Conservation (phyloP, 2,888 invertebrate species). For the Epicampocera succincta region DNA sequence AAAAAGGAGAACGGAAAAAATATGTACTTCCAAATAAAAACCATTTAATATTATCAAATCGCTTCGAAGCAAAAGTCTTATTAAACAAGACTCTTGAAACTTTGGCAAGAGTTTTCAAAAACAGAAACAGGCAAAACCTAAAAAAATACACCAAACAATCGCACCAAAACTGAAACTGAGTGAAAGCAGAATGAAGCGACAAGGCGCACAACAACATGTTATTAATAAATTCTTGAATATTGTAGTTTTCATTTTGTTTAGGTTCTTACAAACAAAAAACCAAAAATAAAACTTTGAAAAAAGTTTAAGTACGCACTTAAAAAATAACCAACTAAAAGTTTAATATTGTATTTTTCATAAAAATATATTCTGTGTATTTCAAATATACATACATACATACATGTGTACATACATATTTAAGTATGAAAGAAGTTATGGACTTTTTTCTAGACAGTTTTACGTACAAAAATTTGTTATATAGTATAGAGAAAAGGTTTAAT, state of each 20-base stretch:
- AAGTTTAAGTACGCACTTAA: conserved; percentile 5
- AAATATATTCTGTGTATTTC: not conserved
- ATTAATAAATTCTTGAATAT: conserved; percentile 25
- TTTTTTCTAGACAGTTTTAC: not conserved
- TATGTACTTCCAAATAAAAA: no score
- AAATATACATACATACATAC: no score
- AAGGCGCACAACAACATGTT: conserved; percentile 28
- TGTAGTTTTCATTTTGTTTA: conserved; percentile 22
- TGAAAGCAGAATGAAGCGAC: conserved; percentile 8
- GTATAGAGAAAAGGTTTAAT: not conserved
- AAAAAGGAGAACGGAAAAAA: no score
- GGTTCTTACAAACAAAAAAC: not conserved
- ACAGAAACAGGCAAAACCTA: conserved; percentile 28
- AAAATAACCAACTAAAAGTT: conserved; percentile 26
- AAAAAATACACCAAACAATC: conserved; percentile 2
- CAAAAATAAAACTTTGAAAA: conserved; percentile 14
- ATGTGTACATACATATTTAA: no score
- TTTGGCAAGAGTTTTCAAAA: conserved; percentile 35
- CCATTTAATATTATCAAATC: conserved; percentile 11
- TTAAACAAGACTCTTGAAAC: conserved; percentile 30
- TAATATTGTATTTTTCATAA: not conserved
- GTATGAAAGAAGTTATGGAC: no score
- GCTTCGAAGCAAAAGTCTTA: conserved; percentile 46
- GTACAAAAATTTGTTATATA: not conserved
- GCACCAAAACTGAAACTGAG: not conserved